phyloP scores from a whole-genome alignment of 1,140 invertebrate genomes.

The Dendroctonus valens region DNA sequence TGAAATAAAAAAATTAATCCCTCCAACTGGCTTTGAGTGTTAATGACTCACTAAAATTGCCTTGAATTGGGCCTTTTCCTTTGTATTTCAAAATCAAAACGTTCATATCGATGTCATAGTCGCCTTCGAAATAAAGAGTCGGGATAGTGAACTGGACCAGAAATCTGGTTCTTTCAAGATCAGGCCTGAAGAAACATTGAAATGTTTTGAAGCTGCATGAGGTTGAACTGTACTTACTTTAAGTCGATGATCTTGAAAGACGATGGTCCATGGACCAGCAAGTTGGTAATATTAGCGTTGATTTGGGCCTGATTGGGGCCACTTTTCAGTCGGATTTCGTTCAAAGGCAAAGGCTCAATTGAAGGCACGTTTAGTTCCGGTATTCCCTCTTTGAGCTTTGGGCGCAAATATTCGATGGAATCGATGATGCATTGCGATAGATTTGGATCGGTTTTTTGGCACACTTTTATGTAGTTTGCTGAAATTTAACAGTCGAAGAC shows the following conservation, averaged over 20 bases:
- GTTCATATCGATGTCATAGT: slow-evolving; percentile 58
- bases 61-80: slow-evolving; percentile 63
- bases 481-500: slow-evolving; percentile 6
- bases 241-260: slow-evolving; percentile 43
- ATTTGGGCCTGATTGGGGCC: slow-evolving; percentile 42
- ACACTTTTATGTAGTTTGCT: slow-evolving; percentile 69
- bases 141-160: slow-evolving; percentile 52
- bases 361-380: slow-evolving; percentile 65
- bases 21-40: too few species aligned
- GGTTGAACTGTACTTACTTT: slow-evolving; percentile 34
- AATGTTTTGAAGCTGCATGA: not conserved
- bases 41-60: slow-evolving; percentile 64
- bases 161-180: slow-evolving; percentile 55
- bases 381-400: slow-evolving; percentile 62
- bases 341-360: slow-evolving; percentile 63
- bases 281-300: slow-evolving; percentile 46
- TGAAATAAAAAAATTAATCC: slow-evolving; percentile 37
- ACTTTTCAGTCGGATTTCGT: slow-evolving; percentile 51
- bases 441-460: slow-evolving; percentile 61
- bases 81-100: slow-evolving; percentile 60
- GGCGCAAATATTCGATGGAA: slow-evolving; percentile 60
- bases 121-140: slow-evolving; percentile 53
- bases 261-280: slow-evolving; percentile 44
- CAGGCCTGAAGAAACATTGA: slow-evolving; percentile 50
- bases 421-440: slow-evolving; percentile 64